These are phyloP conservation scores for Chromobotia macracanthus DNA, from an alignment of 2,797 vertebrate genomes.

Conservation along the genomic window DNA sequence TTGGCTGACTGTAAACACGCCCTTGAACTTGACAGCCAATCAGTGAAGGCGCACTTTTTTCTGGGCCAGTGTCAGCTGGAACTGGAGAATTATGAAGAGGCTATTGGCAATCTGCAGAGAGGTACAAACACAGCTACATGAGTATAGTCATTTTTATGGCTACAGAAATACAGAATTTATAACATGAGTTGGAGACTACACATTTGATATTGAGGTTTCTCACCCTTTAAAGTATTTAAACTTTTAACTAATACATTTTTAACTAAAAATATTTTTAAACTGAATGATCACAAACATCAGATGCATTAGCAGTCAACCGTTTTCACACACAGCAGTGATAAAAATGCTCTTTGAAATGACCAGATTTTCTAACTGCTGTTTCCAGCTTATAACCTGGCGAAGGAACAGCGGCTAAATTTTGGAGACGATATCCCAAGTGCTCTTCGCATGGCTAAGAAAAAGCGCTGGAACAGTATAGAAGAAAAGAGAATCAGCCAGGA, in stretches of 20 bases:
- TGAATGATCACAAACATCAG: no score
- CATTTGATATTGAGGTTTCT: no score
- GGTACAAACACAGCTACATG: slow-evolving; percentile 72
- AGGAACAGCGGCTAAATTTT: slow-evolving; percentile 96
- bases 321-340: no score
- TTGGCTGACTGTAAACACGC: slow-evolving; percentile 94
- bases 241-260: no score
- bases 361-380: background rate
- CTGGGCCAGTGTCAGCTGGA: slow-evolving; percentile 97
- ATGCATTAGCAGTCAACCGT: no score
- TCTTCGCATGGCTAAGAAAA: slow-evolving; percentile 94
- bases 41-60: slow-evolving; percentile 98
- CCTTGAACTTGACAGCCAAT: slow-evolving; percentile 95
- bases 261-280: no score
- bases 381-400: slow-evolving; percentile 92
- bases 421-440: slow-evolving; percentile 97
- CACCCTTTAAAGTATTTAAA: no score
- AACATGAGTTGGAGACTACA: no score
- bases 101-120: slow-evolving; percentile 96
- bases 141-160: background rate
- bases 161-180: background rate
- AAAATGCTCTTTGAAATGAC: no score
- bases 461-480: slow-evolving; percentile 97
- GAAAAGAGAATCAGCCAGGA: slow-evolving; percentile 97
- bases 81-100: slow-evolving; percentile 97